Conservation (phyloP, 2,113 vertebrate species). For the Seriola quinqueradiata region DNA sequence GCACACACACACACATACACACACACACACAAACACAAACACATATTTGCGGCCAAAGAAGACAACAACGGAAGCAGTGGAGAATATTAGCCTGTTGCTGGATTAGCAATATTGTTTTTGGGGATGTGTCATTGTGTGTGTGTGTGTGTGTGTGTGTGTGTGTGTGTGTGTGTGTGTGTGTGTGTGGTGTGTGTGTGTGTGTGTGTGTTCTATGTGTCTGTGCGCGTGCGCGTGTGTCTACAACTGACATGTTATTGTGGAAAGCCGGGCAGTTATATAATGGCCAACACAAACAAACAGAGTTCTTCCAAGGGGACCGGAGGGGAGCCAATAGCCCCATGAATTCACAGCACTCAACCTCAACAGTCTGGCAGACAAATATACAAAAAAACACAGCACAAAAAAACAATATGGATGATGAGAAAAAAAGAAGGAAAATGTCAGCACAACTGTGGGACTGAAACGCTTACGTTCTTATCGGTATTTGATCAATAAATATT, state of each 20-base stretch:
- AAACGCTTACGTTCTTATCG: not conserved
- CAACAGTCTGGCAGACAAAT: constrained; percentile 51
- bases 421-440: constrained; percentile 20
- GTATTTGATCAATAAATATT: not conserved
- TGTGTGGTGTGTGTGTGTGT: constrained; percentile 16
- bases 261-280: constrained; percentile 72
- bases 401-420: constrained; percentile 17
- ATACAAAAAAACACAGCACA: constrained; percentile 30
- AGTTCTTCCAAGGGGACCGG: constrained; percentile 59
- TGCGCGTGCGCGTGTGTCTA: constrained; percentile 20
- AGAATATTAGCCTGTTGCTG: constrained; percentile 23
- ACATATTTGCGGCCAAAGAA: constrained; percentile 10
- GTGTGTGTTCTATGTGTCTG: constrained; percentile 10
- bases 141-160: not conserved
- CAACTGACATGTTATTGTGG: constrained; percentile 60
- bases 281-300: constrained; percentile 78
- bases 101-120: constrained; percentile 50
- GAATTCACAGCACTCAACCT: constrained; percentile 62
- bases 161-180: constrained; percentile 15
- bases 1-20: not conserved
- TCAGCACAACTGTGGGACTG: not conserved
- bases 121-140: constrained; percentile 18
- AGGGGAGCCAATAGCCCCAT: constrained; percentile 61
- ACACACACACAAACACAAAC: constrained; percentile 23
- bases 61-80: not conserved